These are phyloP conservation scores for Meriones psammophilus DNA, from an alignment of 2,797 vertebrate species.

Conservation along the genomic window DNA sequence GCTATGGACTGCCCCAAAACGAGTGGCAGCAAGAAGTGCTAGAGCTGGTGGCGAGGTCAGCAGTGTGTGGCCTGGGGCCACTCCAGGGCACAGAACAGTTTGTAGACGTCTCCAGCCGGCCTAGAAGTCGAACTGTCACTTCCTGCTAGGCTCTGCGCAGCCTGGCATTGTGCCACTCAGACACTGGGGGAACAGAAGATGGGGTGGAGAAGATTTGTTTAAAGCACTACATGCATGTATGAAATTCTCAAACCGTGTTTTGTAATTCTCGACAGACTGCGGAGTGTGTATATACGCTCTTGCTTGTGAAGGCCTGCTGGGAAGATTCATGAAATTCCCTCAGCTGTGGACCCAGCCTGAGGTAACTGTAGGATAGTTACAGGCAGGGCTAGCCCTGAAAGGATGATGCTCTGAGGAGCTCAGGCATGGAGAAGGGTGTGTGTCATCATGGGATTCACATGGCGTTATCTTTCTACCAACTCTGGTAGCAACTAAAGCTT, in stretches of 20 bases:
- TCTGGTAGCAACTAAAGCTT: constrained; percentile 77
- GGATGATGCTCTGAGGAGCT: constrained; percentile 6
- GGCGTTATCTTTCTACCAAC: constrained; percentile 70
- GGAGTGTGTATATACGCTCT: constrained; percentile 73
- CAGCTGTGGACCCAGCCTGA: constrained; percentile 39
- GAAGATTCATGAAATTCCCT: constrained; percentile 67
- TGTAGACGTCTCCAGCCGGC: background rate
- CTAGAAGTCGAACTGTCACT: background rate
- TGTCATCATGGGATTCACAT: constrained; percentile 45
- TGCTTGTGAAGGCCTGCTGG: constrained; percentile 68
- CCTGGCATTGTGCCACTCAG: background rate
- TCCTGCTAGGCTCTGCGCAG: no score
- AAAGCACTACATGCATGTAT: background rate
- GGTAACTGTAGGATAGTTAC: background rate
- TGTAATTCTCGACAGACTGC: constrained; percentile 82
- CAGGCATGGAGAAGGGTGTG: background rate
- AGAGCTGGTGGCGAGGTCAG: no score
- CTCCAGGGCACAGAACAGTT: background rate
- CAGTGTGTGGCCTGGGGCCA: no score
- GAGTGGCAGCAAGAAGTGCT: background rate
- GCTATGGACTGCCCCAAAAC: background rate
- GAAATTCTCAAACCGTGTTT: background rate
- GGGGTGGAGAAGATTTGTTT: background rate
- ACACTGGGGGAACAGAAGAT: no score
- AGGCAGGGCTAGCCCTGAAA: constrained; percentile 58